These are phyloP conservation scores for Abrostola triplasia DNA, from an alignment of 2,888 invertebrate genomes.

Conservation along the genomic window DNA sequence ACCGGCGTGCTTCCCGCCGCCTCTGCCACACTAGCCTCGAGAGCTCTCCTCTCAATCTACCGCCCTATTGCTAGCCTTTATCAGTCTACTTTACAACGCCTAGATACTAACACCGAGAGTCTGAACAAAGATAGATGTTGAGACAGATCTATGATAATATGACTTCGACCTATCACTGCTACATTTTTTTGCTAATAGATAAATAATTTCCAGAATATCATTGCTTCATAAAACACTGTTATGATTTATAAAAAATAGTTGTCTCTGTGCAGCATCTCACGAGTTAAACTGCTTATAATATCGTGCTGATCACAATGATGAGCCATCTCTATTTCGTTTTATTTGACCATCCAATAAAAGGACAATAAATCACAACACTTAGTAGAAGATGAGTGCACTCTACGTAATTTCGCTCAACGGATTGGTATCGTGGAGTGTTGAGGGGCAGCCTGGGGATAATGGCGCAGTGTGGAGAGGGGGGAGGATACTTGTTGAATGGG, in stretches of 20 bases:
- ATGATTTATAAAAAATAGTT: no score
- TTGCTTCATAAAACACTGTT: no score
- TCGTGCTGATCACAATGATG: constrained; percentile 4
- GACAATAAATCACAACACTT: constrained; percentile 85
- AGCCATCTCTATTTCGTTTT: constrained; percentile 27
- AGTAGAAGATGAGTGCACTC: constrained; percentile 76
- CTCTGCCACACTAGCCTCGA: constrained; percentile 74
- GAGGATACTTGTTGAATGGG: constrained; percentile 74
- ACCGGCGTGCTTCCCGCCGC: constrained; percentile 80
- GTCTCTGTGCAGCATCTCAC: background rate
- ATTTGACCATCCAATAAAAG: constrained; percentile 81
- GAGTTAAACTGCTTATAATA: background rate
- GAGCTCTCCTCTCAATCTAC: constrained; percentile 75
- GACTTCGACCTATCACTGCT: background rate
- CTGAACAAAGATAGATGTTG: background rate
- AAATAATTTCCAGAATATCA: background rate
- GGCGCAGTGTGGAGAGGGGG: constrained; percentile 47
- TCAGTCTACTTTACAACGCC: constrained; percentile 58
- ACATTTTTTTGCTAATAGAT: background rate
- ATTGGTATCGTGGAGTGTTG: constrained; percentile 64
- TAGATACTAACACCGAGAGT: background rate
- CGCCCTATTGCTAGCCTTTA: constrained; percentile 76
- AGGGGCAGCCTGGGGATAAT: constrained; percentile 61
- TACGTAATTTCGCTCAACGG: constrained; percentile 76
- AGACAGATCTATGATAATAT: background rate